Conservation (phyloP, 2,113 vertebrate species). For the Sclerurus mexicanus region DNA sequence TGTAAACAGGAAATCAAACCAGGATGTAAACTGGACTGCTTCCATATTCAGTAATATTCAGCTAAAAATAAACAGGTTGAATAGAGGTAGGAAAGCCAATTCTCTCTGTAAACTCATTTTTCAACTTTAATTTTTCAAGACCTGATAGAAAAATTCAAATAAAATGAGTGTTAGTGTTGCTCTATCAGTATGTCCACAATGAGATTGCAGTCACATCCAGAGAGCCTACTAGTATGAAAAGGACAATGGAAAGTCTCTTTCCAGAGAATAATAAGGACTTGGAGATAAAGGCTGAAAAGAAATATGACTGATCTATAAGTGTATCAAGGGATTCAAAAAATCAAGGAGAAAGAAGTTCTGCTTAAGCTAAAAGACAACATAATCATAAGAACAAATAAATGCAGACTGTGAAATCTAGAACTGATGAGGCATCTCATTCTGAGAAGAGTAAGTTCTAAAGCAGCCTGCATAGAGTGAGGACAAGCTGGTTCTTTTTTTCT, state of each 20-base stretch:
- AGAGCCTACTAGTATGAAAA: neutral
- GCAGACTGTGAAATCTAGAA: neutral
- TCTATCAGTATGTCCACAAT: neutral
- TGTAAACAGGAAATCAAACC: slow-evolving; percentile 73
- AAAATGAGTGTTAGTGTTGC: neutral
- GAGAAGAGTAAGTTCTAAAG: neutral
- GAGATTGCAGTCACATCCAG: neutral
- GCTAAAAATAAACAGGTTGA: slow-evolving; percentile 64
- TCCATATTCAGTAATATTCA: slow-evolving; percentile 62
- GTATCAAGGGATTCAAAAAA: neutral
- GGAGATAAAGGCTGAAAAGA: neutral
- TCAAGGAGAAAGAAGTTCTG: neutral
- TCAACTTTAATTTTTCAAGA: neutral
- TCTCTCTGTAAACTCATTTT: neutral
- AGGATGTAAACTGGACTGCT: slow-evolving; percentile 70
- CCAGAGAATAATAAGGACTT: neutral
- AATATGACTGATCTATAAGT: neutral
- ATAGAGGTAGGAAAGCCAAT: slow-evolving; percentile 6
- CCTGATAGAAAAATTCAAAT: neutral
- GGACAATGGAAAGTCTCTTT: neutral
- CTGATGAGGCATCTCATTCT: neutral
- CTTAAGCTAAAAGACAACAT: neutral
- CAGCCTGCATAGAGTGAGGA: neutral
- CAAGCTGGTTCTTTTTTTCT: neutral
- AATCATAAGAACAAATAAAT: neutral